These are phyloP conservation scores for Bhutanitis thaidina DNA, from an alignment of 2,888 invertebrate genomes.

Conservation along the genomic window DNA sequence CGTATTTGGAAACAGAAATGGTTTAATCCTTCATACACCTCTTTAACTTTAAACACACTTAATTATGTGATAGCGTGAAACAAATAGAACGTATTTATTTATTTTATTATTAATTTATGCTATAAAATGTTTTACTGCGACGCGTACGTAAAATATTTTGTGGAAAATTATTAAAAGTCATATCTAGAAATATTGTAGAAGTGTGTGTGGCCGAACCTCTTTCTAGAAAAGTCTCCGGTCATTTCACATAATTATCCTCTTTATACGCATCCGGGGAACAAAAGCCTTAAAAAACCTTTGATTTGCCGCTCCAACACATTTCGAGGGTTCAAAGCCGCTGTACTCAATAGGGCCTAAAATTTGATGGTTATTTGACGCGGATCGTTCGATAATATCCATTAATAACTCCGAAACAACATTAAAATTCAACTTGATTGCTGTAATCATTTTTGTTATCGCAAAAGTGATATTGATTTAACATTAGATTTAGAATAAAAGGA, in stretches of 20 bases:
- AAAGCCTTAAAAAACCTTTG: constrained; percentile 70
- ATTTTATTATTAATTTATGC: no score
- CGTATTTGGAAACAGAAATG: no score
- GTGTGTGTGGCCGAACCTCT: neutral
- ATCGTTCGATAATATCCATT: constrained; percentile 23
- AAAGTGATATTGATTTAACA: no score
- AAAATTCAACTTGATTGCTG: constrained; percentile 3
- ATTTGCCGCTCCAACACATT: constrained; percentile 72
- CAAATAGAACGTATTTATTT: no score
- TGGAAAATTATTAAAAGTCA: no score
- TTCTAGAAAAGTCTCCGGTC: constrained; percentile 35
- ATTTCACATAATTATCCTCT: constrained; percentile 55
- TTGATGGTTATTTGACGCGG: constrained; percentile 35
- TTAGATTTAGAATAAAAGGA: no score
- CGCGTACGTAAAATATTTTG: no score
- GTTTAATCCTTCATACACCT: no score
- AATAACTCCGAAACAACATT: constrained; percentile 15
- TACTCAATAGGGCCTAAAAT: constrained; percentile 66
- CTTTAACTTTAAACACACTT: no score
- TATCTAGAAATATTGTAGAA: neutral
- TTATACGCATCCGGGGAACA: constrained; percentile 55
- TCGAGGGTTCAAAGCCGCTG: constrained; percentile 60
- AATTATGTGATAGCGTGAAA: no score
- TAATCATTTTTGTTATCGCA: no score
- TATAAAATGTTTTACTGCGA: no score